Evolutionary conservation across 2,888 invertebrate species (phyloP).

Genomic region (Lutraria lutraria): DNA sequence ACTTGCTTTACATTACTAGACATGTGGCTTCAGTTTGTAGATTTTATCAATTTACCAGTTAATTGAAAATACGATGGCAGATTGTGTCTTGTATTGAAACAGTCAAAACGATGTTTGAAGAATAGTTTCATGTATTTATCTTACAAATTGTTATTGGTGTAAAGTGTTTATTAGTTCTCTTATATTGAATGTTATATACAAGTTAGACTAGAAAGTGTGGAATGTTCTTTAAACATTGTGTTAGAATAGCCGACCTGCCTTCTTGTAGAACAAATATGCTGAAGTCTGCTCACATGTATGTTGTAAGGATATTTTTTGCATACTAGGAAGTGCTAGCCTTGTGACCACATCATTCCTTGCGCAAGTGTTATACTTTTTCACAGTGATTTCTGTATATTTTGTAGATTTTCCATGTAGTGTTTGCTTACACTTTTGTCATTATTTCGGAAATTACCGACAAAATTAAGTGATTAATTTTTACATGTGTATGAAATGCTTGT

Average conservation of each 20-base stretch:
- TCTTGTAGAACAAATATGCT: slow-evolving; percentile 4
- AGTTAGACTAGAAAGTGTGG: background rate
- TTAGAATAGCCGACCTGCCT: slow-evolving; percentile 22
- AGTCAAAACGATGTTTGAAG: background rate
- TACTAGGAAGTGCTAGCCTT: slow-evolving; percentile 16
- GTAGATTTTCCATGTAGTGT: background rate
- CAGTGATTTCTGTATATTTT: slow-evolving; percentile 11
- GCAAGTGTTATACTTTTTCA: slow-evolving; percentile 2
- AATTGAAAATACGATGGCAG: background rate
- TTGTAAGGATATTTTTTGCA: background rate
- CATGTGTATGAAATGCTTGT: too few relatives aligned
- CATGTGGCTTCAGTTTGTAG: background rate
- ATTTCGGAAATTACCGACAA: background rate
- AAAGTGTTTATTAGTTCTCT: background rate
- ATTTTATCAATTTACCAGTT: background rate
- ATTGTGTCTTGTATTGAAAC: background rate
- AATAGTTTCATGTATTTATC: background rate
- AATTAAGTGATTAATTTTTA: too few relatives aligned
- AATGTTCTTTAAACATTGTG: background rate
- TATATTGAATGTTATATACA: background rate
- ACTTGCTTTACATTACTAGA: background rate
- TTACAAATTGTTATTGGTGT: background rate
- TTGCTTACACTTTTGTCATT: background rate
- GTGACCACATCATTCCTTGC: background rate
- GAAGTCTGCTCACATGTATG: background rate